phyloP scores from a whole-genome alignment of 1,140 invertebrate species.

The Fopius arisanus region DNA sequence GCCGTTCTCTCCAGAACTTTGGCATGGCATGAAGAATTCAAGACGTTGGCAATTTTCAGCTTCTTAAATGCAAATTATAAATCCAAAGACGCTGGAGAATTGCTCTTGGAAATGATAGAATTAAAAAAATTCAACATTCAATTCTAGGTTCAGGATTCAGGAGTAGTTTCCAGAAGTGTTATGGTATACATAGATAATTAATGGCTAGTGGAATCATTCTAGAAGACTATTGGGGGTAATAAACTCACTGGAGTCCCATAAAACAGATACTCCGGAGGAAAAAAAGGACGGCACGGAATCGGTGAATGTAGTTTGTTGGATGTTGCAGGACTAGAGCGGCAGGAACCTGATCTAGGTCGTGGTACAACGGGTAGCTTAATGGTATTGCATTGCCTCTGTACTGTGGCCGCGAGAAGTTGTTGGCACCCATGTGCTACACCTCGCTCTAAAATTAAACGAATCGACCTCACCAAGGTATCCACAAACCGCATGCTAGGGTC shows the following conservation, averaged over 20 bases:
- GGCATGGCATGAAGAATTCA: neutral
- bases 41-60: conserved; percentile 5
- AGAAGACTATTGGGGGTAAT: too few species aligned
- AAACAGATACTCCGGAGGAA: too few species aligned
- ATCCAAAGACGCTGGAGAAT: neutral
- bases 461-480: conserved; percentile 28
- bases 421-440: conserved; percentile 25
- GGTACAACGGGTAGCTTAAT: conserved; percentile 31
- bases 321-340: neutral
- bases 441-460: conserved; percentile 39
- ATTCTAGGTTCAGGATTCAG: neutral
- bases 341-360: conserved; percentile 29
- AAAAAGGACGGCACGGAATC: neutral
- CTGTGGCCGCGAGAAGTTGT: conserved; percentile 24
- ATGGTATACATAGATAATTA: neutral
- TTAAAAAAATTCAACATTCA: neutral
- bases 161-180: neutral
- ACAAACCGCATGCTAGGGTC: neutral
- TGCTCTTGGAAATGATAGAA: neutral
- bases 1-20: neutral
- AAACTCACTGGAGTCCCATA: too few species aligned
- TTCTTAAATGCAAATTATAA: conserved; percentile 7
- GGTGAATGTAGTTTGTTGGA: conserved; percentile 1
- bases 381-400: conserved; percentile 35
- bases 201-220: neutral